These are phyloP conservation scores for Rotaria magnacalcarata DNA, from an alignment of 2,888 invertebrate species.

Conservation along the genomic window DNA sequence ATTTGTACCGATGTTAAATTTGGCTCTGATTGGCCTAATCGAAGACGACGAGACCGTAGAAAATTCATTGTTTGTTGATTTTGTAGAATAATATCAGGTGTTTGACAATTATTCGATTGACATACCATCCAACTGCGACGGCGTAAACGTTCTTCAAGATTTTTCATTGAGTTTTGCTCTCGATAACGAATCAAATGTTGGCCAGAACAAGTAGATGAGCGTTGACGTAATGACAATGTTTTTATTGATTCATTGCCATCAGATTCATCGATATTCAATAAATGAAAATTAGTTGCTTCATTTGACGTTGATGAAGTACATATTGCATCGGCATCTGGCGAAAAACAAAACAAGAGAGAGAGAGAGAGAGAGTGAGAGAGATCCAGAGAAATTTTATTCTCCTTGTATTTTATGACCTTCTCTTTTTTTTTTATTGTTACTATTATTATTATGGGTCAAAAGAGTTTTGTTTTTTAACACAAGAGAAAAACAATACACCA, in stretches of 20 bases:
- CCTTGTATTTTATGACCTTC: too few species aligned
- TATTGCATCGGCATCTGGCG: neutral
- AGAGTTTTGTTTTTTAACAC: too few species aligned
- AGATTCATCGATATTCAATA: neutral
- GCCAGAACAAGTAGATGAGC: neutral
- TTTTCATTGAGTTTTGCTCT: neutral
- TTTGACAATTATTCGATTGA: neutral
- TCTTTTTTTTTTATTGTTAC: too few species aligned
- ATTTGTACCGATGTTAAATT: neutral
- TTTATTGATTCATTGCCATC: neutral
- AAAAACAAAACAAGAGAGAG: neutral
- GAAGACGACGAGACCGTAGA: neutral
- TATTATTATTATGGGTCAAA: too few species aligned
- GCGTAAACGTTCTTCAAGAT: neutral
- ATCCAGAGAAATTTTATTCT: too few species aligned
- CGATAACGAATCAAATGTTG: neutral
- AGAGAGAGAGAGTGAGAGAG: too few species aligned
- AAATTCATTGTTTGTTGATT: neutral
- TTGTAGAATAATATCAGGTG: neutral
- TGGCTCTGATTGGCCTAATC: conserved; percentile 8
- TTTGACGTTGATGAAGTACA: neutral
- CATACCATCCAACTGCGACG: conserved; percentile 12
- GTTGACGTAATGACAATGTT: neutral
- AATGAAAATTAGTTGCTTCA: neutral
- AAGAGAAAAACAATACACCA: too few species aligned